Base-by-base conservation (phyloP, 2,888 invertebrate genomes). In the Arctia plantaginis region DNA sequence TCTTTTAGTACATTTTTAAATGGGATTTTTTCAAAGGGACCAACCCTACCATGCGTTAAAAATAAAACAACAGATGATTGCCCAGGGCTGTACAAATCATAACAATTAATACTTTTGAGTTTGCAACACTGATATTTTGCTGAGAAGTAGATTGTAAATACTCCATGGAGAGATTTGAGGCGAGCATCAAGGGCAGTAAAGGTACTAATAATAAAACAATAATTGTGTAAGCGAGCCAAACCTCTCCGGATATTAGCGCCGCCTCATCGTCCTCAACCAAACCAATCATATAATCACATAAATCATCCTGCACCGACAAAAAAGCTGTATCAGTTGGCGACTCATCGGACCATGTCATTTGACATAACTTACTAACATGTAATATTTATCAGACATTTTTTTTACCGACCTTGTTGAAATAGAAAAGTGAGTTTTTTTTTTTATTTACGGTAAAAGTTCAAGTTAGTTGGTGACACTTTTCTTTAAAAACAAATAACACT, bases 281-380 rank as follows among this genome's bases (percentile, higher is more conserved):
- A 93, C 95, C 95, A 95, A 95, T 94, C 93, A 96, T 94, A 95
- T 95, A 96, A 94, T 96, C 96, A 96, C 95, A 95, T 92, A 96
- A 94, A 92, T 95, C 95, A 93, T 95, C 96, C 96, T 96, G 96
- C 89, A 90, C 83, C 92, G 93, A 94, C 91, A 95, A 94, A 94
- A 92, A 93, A 91, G 81, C 83, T 85, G 69, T 80, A 86, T 92
- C 80, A 91, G 85, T 82, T 75, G 73, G 71, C 71, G 70, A 68
- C 33, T 59, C 69, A 62, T 47, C 15, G 1, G 6, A 67, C 41
- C 27, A 51, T 55, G 66, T 35, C 66, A 66, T 67, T 66, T n/a
- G 33, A 1, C 4, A 30, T 30, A 62, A 62, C 30, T 27, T 7
- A 51, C 1, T 51, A 51, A 4, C 20, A 15, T 4, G 47, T 51